A percentile compares a stretch with the other conserved stretches of the same genome.
Evolutionary conservation across 2,113 vertebrate species (phyloP).

Genomic region (Brienomyrus longianalis): DNA sequence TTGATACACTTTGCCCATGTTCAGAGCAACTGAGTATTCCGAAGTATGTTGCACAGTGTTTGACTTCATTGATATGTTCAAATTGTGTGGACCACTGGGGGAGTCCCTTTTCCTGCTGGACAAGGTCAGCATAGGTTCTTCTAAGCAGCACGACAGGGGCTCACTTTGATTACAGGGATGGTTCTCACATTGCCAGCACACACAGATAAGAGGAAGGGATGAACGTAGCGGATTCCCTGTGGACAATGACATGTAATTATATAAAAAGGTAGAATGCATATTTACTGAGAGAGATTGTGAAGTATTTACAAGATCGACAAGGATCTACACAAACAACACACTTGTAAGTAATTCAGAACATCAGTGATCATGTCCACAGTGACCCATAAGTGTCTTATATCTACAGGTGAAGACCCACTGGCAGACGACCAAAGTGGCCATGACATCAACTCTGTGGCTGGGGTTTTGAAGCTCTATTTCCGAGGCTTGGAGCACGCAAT

Average conservation of each 20-base stretch:
- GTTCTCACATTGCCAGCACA: neutral
- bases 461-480: slow-evolving; percentile 96
- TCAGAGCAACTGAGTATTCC: neutral
- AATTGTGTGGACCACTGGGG: neutral
- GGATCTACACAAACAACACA: neutral
- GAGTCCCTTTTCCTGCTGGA: neutral
- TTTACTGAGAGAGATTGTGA: neutral
- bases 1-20: neutral
- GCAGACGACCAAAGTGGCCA: slow-evolving; percentile 87
- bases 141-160: neutral
- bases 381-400: neutral
- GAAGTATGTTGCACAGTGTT: neutral
- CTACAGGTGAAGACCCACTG: slow-evolving; percentile 87
- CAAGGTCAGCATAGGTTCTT: neutral
- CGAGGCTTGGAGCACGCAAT: slow-evolving; percentile 93
- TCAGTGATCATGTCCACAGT: slow-evolving; percentile 44
- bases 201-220: neutral
- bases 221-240: neutral
- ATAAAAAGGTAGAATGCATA: neutral
- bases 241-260: neutral
- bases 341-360: neutral
- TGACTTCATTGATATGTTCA: neutral
- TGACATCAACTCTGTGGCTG: slow-evolving; percentile 95
- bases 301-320: neutral
- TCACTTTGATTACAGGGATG: neutral